A percentile compares a stretch with the other conserved stretches of the same genome.
Conservation (phyloP, 2,888 invertebrate species). For the Agrenia bidenticulata region DNA sequence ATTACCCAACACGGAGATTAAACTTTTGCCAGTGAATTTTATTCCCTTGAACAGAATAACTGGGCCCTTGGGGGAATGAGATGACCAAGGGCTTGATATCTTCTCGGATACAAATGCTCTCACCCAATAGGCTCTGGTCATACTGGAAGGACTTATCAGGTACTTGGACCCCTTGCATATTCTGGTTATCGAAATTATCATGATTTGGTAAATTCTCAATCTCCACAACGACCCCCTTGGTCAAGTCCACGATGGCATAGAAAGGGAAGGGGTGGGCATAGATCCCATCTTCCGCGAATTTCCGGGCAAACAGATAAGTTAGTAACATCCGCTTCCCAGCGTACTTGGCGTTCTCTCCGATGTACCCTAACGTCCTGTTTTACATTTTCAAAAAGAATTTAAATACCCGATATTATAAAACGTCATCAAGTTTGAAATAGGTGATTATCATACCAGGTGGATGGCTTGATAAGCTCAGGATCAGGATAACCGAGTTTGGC, state of each 20-base stretch:
- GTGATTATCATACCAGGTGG: too few relatives aligned
- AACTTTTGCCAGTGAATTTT: slow-evolving; percentile 49
- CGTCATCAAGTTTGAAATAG: too few relatives aligned
- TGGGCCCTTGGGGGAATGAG: slow-evolving; percentile 35
- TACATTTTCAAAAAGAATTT: too few relatives aligned
- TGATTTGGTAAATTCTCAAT: slow-evolving; percentile 17
- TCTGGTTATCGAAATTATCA: slow-evolving; percentile 3
- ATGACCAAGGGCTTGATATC: slow-evolving; percentile 39
- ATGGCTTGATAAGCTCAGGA: too few relatives aligned
- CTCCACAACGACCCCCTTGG: neutral
- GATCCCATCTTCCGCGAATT: neutral
- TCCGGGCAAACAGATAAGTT: neutral
- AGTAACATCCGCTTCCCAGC: neutral
- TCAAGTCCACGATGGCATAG: slow-evolving; percentile 1
- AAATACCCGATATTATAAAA: too few relatives aligned
- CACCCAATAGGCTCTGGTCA: slow-evolving; percentile 9
- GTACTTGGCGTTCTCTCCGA: neutral
- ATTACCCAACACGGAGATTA: slow-evolving; percentile 45
- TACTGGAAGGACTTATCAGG: slow-evolving; percentile 10
- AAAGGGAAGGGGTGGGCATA: slow-evolving; percentile 13
- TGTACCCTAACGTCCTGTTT: neutral
- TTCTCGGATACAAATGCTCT: slow-evolving; percentile 16
- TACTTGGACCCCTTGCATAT: neutral
- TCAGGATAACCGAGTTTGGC: too few relatives aligned
- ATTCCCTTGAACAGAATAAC: slow-evolving; percentile 36